These are phyloP conservation scores for Plecturocebus donacophilus DNA, from an alignment of 2,113 vertebrate species.

Conservation along the genomic window DNA sequence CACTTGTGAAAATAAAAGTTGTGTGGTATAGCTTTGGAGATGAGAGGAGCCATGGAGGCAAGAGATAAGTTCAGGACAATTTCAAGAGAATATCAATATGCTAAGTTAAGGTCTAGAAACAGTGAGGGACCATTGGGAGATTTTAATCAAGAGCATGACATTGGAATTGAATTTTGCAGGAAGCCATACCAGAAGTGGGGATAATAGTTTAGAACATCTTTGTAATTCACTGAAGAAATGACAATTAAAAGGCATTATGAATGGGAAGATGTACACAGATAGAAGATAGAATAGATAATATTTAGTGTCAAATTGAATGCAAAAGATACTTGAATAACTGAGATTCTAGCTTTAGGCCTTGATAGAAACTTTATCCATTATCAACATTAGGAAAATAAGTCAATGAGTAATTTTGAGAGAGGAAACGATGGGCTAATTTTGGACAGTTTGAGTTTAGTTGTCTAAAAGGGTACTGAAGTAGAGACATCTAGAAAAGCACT, in stretches of 20 bases:
- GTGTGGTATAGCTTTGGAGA: background rate
- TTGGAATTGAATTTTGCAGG: background rate
- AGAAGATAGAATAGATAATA: background rate
- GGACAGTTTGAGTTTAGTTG: background rate
- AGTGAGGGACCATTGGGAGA: background rate
- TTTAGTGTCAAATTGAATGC: background rate
- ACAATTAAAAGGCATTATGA: background rate
- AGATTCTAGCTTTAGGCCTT: background rate
- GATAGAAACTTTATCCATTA: background rate
- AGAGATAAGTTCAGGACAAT: background rate
- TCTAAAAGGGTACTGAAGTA: background rate
- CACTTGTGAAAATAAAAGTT: background rate
- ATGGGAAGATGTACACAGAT: background rate
- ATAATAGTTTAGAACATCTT: background rate
- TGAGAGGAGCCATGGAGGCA: background rate
- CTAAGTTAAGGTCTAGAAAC: background rate
- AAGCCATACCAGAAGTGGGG: background rate
- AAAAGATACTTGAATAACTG: background rate
- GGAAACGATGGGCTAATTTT: background rate
- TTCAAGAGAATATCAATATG: background rate
- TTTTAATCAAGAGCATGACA: background rate
- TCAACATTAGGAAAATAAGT: background rate
- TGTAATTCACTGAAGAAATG: background rate
- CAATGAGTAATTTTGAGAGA: background rate
- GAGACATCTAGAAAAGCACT: background rate